These are phyloP conservation scores for Sisor rabdophorus DNA, from an alignment of 2,113 vertebrate genomes.

Conservation along the genomic window DNA sequence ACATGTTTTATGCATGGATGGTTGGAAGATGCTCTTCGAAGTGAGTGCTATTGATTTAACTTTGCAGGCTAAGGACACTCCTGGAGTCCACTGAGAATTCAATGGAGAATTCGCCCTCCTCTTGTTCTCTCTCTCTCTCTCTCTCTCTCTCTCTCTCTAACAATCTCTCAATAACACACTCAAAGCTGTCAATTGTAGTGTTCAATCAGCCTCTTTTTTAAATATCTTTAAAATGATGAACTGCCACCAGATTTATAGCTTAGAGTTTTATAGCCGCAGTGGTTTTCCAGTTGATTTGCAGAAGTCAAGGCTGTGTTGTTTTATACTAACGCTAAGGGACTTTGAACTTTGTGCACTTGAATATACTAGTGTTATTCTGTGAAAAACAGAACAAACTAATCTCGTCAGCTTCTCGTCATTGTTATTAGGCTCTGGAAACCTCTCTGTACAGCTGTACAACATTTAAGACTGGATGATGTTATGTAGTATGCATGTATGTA, in stretches of 20 bases:
- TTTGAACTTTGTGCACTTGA: conserved; percentile 21
- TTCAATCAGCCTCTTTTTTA: neutral
- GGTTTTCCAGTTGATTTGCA: conserved; percentile 35
- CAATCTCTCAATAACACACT: neutral
- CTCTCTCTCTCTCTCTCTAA: neutral
- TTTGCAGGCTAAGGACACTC: conserved; percentile 18
- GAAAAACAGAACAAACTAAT: neutral
- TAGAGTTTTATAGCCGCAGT: conserved; percentile 31
- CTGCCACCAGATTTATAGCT: conserved; percentile 18
- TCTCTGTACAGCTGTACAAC: neutral
- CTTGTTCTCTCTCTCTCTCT: too few species aligned
- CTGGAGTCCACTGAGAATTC: conserved; percentile 10
- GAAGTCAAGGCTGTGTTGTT: conserved; percentile 21
- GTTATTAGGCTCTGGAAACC: neutral
- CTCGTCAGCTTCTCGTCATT: neutral
- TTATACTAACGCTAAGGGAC: conserved; percentile 14
- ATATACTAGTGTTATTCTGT: neutral
- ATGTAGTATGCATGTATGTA: neutral
- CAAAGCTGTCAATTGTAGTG: neutral
- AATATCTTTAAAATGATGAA: conserved; percentile 14
- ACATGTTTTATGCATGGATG: conserved; percentile 20
- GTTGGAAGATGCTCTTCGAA: conserved; percentile 13
- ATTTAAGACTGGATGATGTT: neutral
- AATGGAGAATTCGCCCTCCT: neutral
- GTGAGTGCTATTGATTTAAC: conserved; percentile 41